These are phyloP conservation scores for Tribolium madens DNA, from an alignment of 1,140 invertebrate genomes.

Conservation along the genomic window DNA sequence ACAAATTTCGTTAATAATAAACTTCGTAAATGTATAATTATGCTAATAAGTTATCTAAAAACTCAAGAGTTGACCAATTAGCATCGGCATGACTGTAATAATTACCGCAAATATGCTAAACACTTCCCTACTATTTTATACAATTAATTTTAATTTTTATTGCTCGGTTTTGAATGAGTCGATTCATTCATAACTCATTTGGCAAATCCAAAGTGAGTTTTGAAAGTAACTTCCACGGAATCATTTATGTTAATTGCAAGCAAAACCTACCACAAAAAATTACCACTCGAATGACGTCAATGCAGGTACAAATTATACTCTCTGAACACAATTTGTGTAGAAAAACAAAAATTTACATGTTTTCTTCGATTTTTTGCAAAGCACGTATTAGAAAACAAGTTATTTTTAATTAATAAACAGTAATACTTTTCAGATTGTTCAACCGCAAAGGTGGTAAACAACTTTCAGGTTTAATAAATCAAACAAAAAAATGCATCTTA, in stretches of 20 bases:
- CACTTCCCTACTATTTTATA: not conserved
- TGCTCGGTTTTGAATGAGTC: not conserved
- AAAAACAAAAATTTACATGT: not conserved
- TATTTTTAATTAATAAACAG: slow-evolving; percentile 9
- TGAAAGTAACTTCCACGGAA: not conserved
- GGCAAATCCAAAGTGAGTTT: not conserved
- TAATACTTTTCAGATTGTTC: not conserved
- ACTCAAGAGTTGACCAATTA: not conserved
- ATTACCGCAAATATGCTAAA: not conserved
- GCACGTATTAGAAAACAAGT: slow-evolving; percentile 2
- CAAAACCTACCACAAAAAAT: slow-evolving; percentile 19
- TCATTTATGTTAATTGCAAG: not conserved
- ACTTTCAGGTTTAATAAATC: not conserved
- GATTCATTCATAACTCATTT: not conserved
- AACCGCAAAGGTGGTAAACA: slow-evolving; percentile 2
- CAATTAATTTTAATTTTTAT: not conserved
- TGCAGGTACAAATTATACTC: slow-evolving; percentile 9
- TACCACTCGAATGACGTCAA: slow-evolving; percentile 9
- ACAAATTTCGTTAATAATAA: not conserved
- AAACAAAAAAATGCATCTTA: not conserved
- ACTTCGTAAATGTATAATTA: not conserved
- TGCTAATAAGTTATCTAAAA: not conserved
- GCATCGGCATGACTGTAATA: not conserved
- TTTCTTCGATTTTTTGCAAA: not conserved
- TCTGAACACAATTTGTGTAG: not conserved